Evolutionary conservation across 2,113 vertebrate species (phyloP).

Genomic region (Bambusicola thoracicus): DNA sequence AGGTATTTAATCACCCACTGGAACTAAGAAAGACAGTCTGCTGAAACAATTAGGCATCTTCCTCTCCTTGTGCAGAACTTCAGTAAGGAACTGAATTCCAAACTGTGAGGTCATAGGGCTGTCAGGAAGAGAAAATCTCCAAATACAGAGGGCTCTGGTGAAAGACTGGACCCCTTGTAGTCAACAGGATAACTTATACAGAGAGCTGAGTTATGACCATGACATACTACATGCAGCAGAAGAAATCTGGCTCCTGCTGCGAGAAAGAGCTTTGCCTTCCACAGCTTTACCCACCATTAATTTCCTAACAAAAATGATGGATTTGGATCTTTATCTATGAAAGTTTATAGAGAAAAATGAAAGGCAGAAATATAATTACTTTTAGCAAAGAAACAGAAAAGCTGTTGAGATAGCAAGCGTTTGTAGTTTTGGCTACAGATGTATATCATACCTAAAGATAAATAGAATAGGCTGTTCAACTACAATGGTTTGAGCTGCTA

Average conservation of each 20-base stretch:
- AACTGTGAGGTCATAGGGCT: not conserved
- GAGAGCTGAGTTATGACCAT: not conserved
- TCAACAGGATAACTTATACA: not conserved
- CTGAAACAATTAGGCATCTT: not conserved
- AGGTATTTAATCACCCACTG: not conserved
- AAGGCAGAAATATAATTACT: not conserved
- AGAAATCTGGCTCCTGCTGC: not conserved
- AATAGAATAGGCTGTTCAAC: not conserved
- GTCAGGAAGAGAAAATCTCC: not conserved
- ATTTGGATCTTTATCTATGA: not conserved
- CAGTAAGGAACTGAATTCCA: not conserved
- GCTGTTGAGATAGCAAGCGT: not conserved
- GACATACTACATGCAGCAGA: not conserved
- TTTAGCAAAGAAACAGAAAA: not conserved
- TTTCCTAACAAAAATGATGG: not conserved
- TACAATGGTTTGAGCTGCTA: not conserved
- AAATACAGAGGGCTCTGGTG: not conserved
- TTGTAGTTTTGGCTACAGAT: not conserved
- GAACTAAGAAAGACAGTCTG: not conserved
- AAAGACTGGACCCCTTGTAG: not conserved
- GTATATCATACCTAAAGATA: not conserved
- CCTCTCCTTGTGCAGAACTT: not conserved
- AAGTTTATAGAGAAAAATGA: not conserved
- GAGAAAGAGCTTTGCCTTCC: not conserved
- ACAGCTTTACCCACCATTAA: not conserved